Evolutionary conservation across 2,888 invertebrate species (phyloP).

Genomic region (Rotaria socialis): DNA sequence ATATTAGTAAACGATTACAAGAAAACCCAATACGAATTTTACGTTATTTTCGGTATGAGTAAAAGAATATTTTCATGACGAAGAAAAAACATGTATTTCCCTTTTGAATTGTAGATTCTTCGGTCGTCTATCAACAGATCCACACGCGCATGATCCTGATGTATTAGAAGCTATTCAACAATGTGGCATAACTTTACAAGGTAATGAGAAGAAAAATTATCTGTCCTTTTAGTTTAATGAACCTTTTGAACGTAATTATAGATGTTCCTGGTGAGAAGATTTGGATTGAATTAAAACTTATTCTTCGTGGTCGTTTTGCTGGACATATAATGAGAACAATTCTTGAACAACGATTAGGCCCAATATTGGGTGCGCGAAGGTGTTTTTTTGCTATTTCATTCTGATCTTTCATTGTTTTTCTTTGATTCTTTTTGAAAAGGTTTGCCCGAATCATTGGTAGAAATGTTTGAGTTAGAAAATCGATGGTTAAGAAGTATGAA

Average conservation of each 20-base stretch:
- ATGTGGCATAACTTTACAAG: background rate
- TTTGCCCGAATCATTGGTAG: background rate
- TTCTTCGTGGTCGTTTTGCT: slow-evolving; percentile 39
- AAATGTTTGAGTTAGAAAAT: slow-evolving; percentile 1
- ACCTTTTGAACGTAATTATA: background rate
- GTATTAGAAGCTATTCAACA: background rate
- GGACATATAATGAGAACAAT: slow-evolving; percentile 40
- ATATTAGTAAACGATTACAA: background rate
- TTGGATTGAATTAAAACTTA: slow-evolving; percentile 44
- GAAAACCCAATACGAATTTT: background rate
- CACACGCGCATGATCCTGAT: background rate
- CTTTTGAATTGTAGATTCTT: background rate
- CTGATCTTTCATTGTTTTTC: background rate
- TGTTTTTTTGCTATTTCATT: background rate
- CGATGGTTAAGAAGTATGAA: slow-evolving; percentile 2
- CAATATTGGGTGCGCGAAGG: background rate
- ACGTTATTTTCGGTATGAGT: background rate
- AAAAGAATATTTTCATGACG: background rate
- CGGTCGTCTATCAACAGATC: background rate
- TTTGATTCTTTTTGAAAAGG: background rate
- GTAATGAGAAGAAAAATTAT: background rate
- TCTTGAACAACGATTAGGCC: slow-evolving; percentile 22
- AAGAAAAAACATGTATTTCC: background rate
- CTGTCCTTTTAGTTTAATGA: background rate
- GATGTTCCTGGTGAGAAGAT: slow-evolving; percentile 45